Conservation (phyloP, 2,888 invertebrate genomes). For the Drosophila conformis region DNA sequence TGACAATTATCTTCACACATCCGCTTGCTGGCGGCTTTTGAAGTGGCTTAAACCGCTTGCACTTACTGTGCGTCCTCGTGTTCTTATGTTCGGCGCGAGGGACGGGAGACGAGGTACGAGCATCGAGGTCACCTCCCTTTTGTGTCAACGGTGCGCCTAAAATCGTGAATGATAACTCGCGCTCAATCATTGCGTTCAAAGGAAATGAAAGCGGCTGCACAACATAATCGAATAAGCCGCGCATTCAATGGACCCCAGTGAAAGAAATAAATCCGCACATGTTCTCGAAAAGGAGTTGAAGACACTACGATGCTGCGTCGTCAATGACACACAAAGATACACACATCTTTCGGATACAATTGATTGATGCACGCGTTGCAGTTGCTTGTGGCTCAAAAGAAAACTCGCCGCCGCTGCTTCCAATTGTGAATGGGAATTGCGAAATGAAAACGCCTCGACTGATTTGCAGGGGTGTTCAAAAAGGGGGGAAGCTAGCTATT, state of each 20-base stretch:
- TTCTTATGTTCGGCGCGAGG: not conserved
- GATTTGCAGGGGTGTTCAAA: constrained; percentile 5
- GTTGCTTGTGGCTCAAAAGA: constrained; percentile 60
- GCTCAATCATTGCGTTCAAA: constrained; percentile 74
- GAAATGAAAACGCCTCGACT: constrained; percentile 44
- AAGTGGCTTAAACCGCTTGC: constrained; percentile 64
- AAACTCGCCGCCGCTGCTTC: constrained; percentile 30
- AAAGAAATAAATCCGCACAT: constrained; percentile 79
- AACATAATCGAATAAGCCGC: constrained; percentile 79
- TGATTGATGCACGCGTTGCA: constrained; percentile 69
- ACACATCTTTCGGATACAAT: constrained; percentile 45
- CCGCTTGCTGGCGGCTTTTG: constrained; percentile 29
- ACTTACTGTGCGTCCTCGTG: constrained; percentile 37
- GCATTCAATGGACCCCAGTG: constrained; percentile 68
- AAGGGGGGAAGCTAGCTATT: constrained; percentile 19
- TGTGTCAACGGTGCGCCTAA: constrained; percentile 64
- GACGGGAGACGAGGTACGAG: not conserved
- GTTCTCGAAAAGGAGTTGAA: constrained; percentile 66
- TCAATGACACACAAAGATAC: constrained; percentile 49
- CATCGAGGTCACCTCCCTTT: constrained; percentile 44
- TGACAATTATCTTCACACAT: constrained; percentile 77
- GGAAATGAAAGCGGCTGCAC: constrained; percentile 72
- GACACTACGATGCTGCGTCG: constrained; percentile 42
- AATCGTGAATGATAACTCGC: constrained; percentile 76
- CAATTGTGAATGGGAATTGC: constrained; percentile 47